These are phyloP conservation scores for Chionomys nivalis DNA, from an alignment of 2,113 vertebrate genomes.

Conservation along the genomic window DNA sequence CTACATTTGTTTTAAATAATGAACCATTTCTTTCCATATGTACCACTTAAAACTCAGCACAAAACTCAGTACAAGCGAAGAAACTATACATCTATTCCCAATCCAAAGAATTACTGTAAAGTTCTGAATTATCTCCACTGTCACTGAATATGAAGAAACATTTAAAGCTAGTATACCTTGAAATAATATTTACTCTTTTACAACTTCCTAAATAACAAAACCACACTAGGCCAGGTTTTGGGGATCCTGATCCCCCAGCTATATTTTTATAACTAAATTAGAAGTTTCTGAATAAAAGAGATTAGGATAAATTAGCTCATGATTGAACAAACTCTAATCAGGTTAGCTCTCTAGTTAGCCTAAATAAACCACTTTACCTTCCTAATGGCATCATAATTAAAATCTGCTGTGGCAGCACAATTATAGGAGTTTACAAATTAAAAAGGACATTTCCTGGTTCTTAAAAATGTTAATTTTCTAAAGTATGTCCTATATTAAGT, in stretches of 20 bases:
- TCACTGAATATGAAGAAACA: constrained; percentile 54
- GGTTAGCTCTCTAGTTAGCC: constrained; percentile 20
- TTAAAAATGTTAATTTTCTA: constrained; percentile 59
- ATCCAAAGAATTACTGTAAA: constrained; percentile 29
- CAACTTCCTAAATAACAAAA: constrained; percentile 31
- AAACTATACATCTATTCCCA: constrained; percentile 35
- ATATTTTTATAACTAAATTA: constrained; percentile 67
- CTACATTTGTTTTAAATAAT: constrained; percentile 47
- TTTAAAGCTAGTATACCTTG: constrained; percentile 36
- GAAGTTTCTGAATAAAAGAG: constrained; percentile 56
- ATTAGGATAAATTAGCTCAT: constrained; percentile 57
- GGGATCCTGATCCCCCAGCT: constrained; percentile 45
- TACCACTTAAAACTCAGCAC: constrained; percentile 55
- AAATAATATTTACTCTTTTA: constrained; percentile 57
- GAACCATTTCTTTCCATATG: constrained; percentile 38
- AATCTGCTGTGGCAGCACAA: constrained; percentile 19
- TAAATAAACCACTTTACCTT: constrained; percentile 48
- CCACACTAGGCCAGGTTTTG: not conserved
- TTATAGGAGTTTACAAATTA: constrained; percentile 48
- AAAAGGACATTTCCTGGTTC: constrained; percentile 20
- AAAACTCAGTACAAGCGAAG: not conserved
- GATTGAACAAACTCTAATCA: constrained; percentile 61
- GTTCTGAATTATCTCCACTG: constrained; percentile 24
- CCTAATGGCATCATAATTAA: constrained; percentile 28
- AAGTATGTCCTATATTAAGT: constrained; percentile 59